Evolutionary conservation across 2,888 invertebrate species (phyloP).

Genomic region (Eristalis intricaria): DNA sequence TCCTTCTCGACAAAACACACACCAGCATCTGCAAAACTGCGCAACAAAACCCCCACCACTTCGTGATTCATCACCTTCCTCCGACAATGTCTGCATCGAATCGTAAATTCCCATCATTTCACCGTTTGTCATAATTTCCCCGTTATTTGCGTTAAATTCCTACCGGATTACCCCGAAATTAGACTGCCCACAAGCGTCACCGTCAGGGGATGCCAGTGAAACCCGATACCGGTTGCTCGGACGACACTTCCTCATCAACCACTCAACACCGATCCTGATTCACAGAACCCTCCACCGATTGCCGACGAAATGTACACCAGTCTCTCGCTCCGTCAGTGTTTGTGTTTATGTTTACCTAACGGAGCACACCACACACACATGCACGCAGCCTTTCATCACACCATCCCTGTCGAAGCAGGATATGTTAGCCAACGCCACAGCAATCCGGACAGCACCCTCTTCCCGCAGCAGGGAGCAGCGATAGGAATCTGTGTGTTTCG

Average conservation of each 20-base stretch:
- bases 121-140: neutral
- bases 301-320: slow-evolving; percentile 33
- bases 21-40: no score
- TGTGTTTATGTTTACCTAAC: slow-evolving; percentile 39
- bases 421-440: neutral
- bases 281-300: slow-evolving; percentile 58
- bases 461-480: neutral
- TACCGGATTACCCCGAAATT: neutral
- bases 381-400: neutral
- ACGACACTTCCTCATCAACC: slow-evolving; percentile 35
- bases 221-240: neutral
- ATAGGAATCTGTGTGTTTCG: slow-evolving; percentile 48
- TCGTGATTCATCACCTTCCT: neutral
- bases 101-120: neutral
- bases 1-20: no score
- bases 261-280: slow-evolving; percentile 44
- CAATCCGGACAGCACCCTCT: neutral
- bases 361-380: neutral
- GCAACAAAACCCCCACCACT: no score
- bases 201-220: neutral
- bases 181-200: neutral
- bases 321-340: neutral
- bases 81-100: neutral
- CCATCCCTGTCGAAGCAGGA: neutral
- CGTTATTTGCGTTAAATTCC: neutral